phyloP scores from a whole-genome alignment of 2,797 vertebrate genomes.

The Arremon aurantiirostris region DNA sequence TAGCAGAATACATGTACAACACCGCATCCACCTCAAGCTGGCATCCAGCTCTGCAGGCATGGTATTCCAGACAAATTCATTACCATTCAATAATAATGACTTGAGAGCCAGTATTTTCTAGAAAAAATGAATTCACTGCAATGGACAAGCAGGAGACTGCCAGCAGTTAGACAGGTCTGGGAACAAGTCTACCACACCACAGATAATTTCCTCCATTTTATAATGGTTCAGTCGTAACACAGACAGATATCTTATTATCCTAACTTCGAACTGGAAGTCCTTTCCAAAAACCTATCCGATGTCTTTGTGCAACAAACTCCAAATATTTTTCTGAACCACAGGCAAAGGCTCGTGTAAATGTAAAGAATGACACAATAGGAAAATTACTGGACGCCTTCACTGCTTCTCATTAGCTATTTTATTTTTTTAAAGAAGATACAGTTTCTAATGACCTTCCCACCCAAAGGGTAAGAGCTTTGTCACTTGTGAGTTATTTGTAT shows the following conservation, averaged over 20 bases:
- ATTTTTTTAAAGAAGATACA: not conserved
- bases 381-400: not conserved
- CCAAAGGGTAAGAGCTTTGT: conserved; percentile 47
- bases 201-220: not conserved
- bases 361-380: not conserved
- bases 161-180: not conserved
- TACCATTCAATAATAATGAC: not conserved
- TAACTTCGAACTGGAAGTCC: not conserved
- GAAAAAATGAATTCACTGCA: not conserved
- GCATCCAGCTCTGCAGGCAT: not conserved
- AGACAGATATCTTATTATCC: not conserved
- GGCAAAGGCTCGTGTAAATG: not conserved
- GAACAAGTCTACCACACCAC: not conserved
- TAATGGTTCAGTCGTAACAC: not conserved
- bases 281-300: not conserved
- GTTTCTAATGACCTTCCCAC: conserved; percentile 27
- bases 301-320: not conserved
- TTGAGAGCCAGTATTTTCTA: not conserved
- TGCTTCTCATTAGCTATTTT: not conserved
- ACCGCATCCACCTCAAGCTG: not conserved
- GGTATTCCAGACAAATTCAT: not conserved
- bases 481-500: conserved; percentile 55
- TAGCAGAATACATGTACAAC: not conserved
- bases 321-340: not conserved
- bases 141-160: not conserved